These are phyloP conservation scores for Sebastes kiyomatsui DNA, from an alignment of 2,797 vertebrate genomes.

Conservation along the genomic window DNA sequence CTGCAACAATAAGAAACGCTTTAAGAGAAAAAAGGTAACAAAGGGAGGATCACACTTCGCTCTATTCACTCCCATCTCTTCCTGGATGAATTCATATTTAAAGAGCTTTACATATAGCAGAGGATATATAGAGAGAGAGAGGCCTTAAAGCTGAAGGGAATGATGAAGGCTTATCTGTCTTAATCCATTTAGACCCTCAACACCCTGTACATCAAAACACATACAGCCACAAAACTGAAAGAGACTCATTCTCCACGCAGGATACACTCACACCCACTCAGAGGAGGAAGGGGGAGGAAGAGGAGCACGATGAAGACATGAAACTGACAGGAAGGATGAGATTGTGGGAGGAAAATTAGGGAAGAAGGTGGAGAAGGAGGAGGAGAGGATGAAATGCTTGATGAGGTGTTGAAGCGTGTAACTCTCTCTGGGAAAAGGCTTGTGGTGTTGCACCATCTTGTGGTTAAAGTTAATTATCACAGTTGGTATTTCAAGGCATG, in stretches of 20 bases:
- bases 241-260: not conserved
- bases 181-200: slow-evolving; percentile 51
- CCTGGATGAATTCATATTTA: slow-evolving; percentile 2
- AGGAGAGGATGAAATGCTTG: not conserved
- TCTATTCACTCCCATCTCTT: slow-evolving; percentile 3
- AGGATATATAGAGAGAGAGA: slow-evolving; percentile 4
- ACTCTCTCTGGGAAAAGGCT: not conserved
- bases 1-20: not conserved
- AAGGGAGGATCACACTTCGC: not conserved
- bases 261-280: slow-evolving; percentile 43
- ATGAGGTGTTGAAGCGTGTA: not conserved
- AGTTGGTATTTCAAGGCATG: not conserved
- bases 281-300: not conserved
- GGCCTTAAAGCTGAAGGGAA: slow-evolving; percentile 18
- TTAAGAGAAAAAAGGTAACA: not conserved
- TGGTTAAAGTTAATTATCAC: slow-evolving; percentile 15
- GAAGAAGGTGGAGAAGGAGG: not conserved
- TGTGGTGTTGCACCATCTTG: slow-evolving; percentile 32
- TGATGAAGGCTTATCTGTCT: slow-evolving; percentile 29
- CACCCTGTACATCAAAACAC: slow-evolving; percentile 10
- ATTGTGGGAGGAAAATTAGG: not conserved
- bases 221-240: slow-evolving; percentile 5
- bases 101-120: slow-evolving; percentile 14
- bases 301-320: not conserved
- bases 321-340: not conserved